A percentile compares a stretch with the other conserved stretches of the same genome.
Conservation (phyloP, 2,888 invertebrate species). For the Pachliopta kotzebuea region DNA sequence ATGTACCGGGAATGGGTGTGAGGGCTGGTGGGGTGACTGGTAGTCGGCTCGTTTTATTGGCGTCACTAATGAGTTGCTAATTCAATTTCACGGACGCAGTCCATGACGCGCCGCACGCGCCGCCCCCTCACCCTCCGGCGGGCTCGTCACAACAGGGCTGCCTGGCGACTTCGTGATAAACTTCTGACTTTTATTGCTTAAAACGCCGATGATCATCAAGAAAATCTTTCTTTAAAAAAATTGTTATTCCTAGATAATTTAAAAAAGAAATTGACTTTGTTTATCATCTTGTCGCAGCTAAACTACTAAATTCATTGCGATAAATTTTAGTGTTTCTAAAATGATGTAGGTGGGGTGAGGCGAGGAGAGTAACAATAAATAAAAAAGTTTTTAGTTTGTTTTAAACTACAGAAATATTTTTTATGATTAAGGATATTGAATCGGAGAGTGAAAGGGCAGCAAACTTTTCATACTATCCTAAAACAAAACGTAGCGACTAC, state of each 20-base stretch:
- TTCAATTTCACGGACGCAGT: slow-evolving; percentile 76
- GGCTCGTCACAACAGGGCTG: slow-evolving; percentile 10
- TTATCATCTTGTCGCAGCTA: no score
- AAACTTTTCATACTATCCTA: no score
- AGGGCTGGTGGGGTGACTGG: slow-evolving; percentile 41
- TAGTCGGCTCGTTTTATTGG: slow-evolving; percentile 70
- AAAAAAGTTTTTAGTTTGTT: no score
- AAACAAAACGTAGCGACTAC: no score
- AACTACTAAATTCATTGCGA: no score
- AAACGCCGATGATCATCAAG: neutral
- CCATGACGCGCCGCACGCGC: slow-evolving; percentile 43
- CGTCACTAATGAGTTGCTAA: slow-evolving; percentile 80
- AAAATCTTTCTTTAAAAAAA: neutral
- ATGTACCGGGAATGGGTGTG: slow-evolving; percentile 26
- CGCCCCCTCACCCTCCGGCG: slow-evolving; percentile 31
- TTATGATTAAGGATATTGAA: no score
- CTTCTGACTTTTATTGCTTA: neutral
- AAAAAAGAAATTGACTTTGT: no score
- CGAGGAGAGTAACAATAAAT: no score
- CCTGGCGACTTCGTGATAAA: neutral
- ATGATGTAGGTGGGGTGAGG: no score
- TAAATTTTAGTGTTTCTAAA: no score
- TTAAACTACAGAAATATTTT: no score
- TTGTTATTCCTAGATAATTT: neutral
- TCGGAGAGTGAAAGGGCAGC: no score